Percentiles rank a stretch among this genome's conserved stretches.
phyloP scores from a whole-genome alignment of 92 coral and sea anemone genomes.

The Montipora capitata region DNA sequence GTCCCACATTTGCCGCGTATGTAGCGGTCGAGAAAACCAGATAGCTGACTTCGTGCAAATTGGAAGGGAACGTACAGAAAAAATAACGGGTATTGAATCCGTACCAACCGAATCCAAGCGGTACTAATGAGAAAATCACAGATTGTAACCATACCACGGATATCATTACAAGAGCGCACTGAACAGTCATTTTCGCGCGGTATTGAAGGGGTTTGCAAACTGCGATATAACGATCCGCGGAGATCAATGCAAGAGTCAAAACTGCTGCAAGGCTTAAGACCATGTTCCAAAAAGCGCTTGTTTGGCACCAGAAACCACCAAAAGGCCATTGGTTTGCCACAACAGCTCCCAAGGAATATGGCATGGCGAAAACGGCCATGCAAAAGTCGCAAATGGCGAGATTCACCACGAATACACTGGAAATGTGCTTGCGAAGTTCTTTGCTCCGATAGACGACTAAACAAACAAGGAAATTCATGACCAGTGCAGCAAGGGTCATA shows the following conservation, averaged over 20 bases:
- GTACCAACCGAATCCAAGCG: conserved; percentile 89
- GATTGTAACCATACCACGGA: conserved; percentile 92
- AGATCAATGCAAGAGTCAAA: conserved; percentile 90
- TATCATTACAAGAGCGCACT: conserved; percentile 89
- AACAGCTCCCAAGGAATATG: conserved; percentile 92
- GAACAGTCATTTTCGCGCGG: conserved; percentile 97
- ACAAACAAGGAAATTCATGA: conserved; percentile 95
- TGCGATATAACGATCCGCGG: conserved; percentile 95
- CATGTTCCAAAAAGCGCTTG: conserved; percentile 93
- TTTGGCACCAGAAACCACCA: conserved; percentile 88
- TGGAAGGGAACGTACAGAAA: conserved; percentile 93
- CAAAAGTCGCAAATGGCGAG: conserved; percentile 96
- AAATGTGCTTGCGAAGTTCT: conserved; percentile 90
- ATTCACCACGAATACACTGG: conserved; percentile 96
- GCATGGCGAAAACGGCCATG: conserved; percentile 97
- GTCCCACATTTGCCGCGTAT: conserved; percentile 86
- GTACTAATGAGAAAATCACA: conserved; percentile 82
- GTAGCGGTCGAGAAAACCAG: conserved; percentile 82
- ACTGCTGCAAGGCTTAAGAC: conserved; percentile 91
- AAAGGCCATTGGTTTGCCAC: conserved; percentile 88
- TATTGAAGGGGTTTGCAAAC: conserved; percentile 96
- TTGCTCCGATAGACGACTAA: conserved; percentile 96
- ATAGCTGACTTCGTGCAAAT: conserved; percentile 65
- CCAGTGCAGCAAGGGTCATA: conserved; percentile 90
- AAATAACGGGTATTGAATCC: conserved; percentile 82